Percentiles rank a stretch among this genome's conserved stretches.
Conservation (phyloP, 2,113 vertebrate genomes). For the Isichthys henryi region DNA sequence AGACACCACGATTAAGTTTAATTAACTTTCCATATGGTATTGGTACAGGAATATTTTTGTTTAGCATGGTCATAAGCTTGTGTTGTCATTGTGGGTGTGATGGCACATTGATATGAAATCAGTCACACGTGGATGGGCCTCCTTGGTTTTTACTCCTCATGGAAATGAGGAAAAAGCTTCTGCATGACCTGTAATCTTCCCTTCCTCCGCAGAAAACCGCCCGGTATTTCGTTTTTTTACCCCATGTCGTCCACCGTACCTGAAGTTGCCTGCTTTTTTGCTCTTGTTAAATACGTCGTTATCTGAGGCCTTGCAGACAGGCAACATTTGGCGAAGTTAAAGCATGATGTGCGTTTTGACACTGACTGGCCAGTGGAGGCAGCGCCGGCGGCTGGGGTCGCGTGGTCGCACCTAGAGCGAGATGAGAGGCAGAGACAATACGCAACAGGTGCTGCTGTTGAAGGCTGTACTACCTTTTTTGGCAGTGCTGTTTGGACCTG, state of each 20-base stretch:
- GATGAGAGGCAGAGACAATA: constrained; percentile 18
- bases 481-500: constrained; percentile 54
- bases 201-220: constrained; percentile 21
- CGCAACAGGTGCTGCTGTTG: constrained; percentile 30
- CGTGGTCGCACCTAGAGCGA: not conserved
- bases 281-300: constrained; percentile 39
- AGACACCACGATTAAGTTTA: not conserved
- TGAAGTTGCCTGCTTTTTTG: constrained; percentile 52
- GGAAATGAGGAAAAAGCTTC: constrained; percentile 17
- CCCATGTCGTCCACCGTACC: constrained; percentile 31
- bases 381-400: not conserved
- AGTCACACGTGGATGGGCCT: not conserved
- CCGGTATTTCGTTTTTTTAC: constrained; percentile 15
- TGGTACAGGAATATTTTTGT: not conserved
- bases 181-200: constrained; percentile 31
- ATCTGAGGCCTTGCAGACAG: constrained; percentile 88
- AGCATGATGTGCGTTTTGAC: constrained; percentile 62
- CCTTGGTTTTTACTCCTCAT: not conserved
- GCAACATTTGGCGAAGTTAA: constrained; percentile 91
- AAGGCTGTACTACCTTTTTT: constrained; percentile 59
- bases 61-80: not conserved
- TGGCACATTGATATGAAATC: not conserved
- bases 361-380: not conserved
- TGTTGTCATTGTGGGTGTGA: not conserved
- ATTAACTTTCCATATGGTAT: not conserved